These are phyloP conservation scores for Panthera tigris DNA, from an alignment of 2,113 vertebrate species.

Conservation along the genomic window DNA sequence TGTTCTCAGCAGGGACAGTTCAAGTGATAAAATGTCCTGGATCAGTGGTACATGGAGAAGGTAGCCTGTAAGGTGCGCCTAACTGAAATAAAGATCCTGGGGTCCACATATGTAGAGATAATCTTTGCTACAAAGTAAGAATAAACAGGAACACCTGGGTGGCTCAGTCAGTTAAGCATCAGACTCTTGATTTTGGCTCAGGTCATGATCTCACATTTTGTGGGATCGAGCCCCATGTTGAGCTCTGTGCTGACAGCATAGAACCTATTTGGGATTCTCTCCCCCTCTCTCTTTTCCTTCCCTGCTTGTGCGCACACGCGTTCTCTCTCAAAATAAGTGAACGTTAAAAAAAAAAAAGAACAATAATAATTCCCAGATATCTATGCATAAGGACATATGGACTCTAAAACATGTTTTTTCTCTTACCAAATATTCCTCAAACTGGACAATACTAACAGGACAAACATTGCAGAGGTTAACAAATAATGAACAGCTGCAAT, in stretches of 20 bases:
- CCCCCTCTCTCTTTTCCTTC: too few species aligned
- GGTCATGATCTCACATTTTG: too few species aligned
- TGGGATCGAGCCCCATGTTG: too few species aligned
- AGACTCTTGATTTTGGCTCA: too few species aligned
- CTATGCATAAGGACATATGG: not conserved
- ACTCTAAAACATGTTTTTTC: not conserved
- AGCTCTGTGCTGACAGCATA: too few species aligned
- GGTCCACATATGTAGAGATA: not conserved
- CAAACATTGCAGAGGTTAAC: slow-evolving; percentile 3
- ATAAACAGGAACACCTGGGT: not conserved
- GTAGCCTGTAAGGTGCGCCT: not conserved
- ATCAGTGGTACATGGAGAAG: not conserved
- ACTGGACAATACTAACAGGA: not conserved
- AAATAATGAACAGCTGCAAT: slow-evolving; percentile 45
- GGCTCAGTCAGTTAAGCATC: too few species aligned
- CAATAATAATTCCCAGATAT: not conserved
- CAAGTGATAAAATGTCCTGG: not conserved
- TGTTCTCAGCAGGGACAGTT: not conserved
- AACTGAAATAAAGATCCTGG: not conserved
- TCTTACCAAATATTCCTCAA: not conserved
- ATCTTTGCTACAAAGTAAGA: not conserved
- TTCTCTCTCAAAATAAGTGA: too few species aligned
- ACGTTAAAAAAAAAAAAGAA: not conserved
- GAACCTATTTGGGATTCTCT: too few species aligned
- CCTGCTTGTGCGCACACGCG: too few species aligned